Evolutionary conservation across 2,113 vertebrate genomes (phyloP).

Genomic region (Pyrgilauda ruficollis): DNA sequence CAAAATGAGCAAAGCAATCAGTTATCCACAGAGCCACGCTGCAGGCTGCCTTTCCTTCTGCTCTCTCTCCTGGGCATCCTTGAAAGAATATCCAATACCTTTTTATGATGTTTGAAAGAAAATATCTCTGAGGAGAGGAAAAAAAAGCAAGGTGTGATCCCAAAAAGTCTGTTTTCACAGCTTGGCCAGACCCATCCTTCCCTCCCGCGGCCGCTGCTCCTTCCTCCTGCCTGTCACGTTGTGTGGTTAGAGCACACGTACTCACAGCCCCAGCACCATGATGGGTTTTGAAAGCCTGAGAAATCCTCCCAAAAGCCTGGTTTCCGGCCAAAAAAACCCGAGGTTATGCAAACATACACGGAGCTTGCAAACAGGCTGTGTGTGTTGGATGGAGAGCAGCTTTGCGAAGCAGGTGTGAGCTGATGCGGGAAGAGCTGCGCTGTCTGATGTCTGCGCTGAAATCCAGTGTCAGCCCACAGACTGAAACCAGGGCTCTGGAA

Average conservation of each 20-base stretch:
- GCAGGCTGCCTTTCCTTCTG: slow-evolving; percentile 29
- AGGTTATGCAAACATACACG: slow-evolving; percentile 51
- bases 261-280: neutral
- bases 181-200: neutral
- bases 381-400: slow-evolving; percentile 39
- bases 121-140: neutral
- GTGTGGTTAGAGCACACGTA: neutral
- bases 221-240: neutral
- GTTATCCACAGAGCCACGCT: slow-evolving; percentile 25
- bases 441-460: neutral
- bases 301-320: slow-evolving; percentile 52
- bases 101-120: slow-evolving; percentile 41
- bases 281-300: slow-evolving; percentile 54
- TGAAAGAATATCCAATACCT: slow-evolving; percentile 43
- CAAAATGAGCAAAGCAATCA: slow-evolving; percentile 59
- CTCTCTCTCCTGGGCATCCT: slow-evolving; percentile 28
- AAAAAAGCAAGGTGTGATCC: slow-evolving; percentile 30
- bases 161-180: neutral
- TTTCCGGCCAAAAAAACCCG: slow-evolving; percentile 41
- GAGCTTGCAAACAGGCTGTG: slow-evolving; percentile 40
- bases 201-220: neutral
- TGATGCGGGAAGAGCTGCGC: neutral
- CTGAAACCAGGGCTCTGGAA: neutral
- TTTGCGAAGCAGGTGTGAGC: slow-evolving; percentile 38
- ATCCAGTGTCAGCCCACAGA: neutral